Conservation (phyloP, 2,797 vertebrate species). For the Mormyrops boulengeri region DNA sequence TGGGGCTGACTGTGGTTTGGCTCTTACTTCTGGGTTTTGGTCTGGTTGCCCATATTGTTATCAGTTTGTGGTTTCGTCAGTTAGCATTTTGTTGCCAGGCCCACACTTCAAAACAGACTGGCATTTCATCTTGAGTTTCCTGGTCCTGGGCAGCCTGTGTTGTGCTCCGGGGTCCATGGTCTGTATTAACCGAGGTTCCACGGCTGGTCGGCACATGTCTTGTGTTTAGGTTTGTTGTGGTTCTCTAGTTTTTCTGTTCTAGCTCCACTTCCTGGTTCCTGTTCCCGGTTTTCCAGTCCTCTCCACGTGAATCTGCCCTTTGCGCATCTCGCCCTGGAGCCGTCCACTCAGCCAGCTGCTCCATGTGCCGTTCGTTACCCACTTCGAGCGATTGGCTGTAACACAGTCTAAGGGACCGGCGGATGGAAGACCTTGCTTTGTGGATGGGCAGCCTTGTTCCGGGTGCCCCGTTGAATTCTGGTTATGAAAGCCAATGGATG, state of each 20-base stretch:
- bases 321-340: no score
- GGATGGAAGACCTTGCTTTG: neutral
- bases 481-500: no score
- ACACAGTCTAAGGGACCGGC: neutral
- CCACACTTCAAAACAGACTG: neutral
- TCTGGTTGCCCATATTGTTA: neutral
- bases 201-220: no score
- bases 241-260: no score
- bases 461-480: neutral
- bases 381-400: neutral
- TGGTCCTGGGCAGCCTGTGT: neutral
- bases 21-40: neutral
- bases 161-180: neutral
- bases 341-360: neutral
- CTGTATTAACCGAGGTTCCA: neutral
- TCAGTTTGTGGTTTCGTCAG: neutral
- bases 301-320: no score
- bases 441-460: neutral
- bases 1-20: neutral
- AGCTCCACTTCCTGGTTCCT: no score
- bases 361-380: neutral
- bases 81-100: neutral
- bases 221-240: no score
- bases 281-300: no score
- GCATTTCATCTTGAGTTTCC: neutral